phyloP scores from a whole-genome alignment of 2,113 vertebrate genomes.

The Oncorhynchus gorbuscha region DNA sequence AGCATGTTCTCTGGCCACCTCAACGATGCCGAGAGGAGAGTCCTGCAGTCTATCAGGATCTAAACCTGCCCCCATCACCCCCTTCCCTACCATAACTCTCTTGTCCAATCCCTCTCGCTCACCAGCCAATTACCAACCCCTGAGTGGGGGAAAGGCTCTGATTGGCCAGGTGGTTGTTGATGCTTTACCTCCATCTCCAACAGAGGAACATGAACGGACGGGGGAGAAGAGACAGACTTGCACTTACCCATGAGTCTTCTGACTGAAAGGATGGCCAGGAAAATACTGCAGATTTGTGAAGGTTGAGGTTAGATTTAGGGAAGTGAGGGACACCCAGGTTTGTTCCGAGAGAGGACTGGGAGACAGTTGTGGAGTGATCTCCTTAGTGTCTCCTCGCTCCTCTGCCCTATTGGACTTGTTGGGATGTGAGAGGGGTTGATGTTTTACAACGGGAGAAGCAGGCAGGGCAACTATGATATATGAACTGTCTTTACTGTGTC shows the following conservation, averaged over 20 bases:
- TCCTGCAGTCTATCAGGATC: conserved; percentile 91
- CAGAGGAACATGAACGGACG: not conserved
- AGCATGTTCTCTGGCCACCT: conserved; percentile 94
- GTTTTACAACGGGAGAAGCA: conserved; percentile 32
- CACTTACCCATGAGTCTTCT: conserved; percentile 37
- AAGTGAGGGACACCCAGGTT: not conserved
- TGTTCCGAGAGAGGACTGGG: conserved; percentile 9
- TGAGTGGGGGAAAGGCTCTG: not conserved
- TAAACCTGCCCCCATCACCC: conserved; percentile 56
- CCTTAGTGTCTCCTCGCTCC: not conserved
- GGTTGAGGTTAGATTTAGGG: conserved; percentile 20
- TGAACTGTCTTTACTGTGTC: conserved; percentile 37
- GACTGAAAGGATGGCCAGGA: conserved; percentile 26
- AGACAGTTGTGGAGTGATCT: not conserved
- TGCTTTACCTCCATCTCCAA: not conserved
- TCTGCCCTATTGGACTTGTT: conserved; percentile 18
- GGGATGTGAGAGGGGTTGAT: conserved; percentile 6
- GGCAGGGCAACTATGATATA: conserved; percentile 29
- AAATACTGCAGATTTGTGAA: conserved; percentile 30
- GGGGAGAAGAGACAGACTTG: conserved; percentile 15
- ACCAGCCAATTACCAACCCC: not conserved
- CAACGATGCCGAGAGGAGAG: conserved; percentile 87
- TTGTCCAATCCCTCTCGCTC: conserved; percentile 32
- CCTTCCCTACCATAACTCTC: conserved; percentile 26
- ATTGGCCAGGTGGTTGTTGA: not conserved